Evolutionary conservation across 2,888 invertebrate genomes (phyloP).

Genomic region (Standfussiana lucernea): DNA sequence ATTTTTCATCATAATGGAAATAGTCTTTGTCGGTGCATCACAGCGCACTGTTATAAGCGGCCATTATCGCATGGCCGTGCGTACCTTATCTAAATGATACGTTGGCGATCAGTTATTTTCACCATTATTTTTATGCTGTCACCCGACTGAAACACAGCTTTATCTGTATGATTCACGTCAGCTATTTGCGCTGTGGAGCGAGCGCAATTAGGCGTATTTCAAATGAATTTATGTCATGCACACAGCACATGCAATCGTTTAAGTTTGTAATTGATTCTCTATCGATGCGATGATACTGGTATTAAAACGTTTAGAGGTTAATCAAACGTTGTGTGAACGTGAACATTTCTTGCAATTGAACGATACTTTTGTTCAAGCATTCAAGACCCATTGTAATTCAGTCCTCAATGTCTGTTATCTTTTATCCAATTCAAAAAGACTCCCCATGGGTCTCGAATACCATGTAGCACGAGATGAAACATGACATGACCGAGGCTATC

Average conservation of each 20-base stretch:
- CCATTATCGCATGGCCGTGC: conserved; percentile 78
- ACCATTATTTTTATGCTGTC: conserved; percentile 78
- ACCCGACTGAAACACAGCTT: conserved; percentile 71
- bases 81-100: conserved; percentile 80
- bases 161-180: conserved; percentile 70
- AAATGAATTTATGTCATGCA: conserved; percentile 62
- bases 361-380: conserved; percentile 9
- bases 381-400: conserved; percentile 20
- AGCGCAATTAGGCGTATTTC: conserved; percentile 57
- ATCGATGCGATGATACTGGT: conserved; percentile 36
- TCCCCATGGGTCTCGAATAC: conserved; percentile 49
- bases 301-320: conserved; percentile 13
- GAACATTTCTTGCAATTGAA: background rate
- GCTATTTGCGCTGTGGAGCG: conserved; percentile 57
- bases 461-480: conserved; percentile 68
- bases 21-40: conserved; percentile 69
- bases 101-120: conserved; percentile 77
- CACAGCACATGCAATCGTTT: conserved; percentile 59
- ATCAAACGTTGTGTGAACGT: conserved; percentile 8
- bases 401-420: conserved; percentile 25
- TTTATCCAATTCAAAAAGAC: conserved; percentile 46
- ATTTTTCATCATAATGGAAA: conserved; percentile 67
- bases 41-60: conserved; percentile 71
- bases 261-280: conserved; percentile 35
- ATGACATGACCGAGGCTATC: conserved; percentile 66